Base-by-base conservation (phyloP, 1,140 invertebrate genomes). In the Zaprionus lachaisei region DNA sequence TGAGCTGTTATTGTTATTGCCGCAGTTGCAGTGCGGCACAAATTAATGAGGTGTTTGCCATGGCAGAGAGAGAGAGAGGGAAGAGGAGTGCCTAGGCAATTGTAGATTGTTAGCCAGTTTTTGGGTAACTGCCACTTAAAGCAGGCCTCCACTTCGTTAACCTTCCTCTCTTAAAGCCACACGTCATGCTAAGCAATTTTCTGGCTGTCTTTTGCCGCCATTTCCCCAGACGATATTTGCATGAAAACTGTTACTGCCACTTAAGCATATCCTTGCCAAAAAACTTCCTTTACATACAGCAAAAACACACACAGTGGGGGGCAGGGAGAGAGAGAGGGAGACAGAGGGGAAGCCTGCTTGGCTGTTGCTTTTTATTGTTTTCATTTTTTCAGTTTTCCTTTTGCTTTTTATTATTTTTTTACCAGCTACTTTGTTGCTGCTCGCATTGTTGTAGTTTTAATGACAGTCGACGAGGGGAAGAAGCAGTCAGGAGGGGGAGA, bases 201-300 rank as follows among this genome's bases (percentile, higher is more conserved):
- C 62, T 64, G 38, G 51, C 47, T 68, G 68, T 70, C 44, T 67
- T 31, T 56, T 14, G 47, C n/a, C 37, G 28, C 68, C 76, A 67
- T 77, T 87, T 90, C 77, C 79, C 81, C 72, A 80, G 81, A 89
- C 81, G 84, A 75, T 90, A 80, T 85, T 90, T 90, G 81, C 85
- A 90, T 85, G 81, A 80, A 83, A 91, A 91, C 86, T 86, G 86
- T 86, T 86, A 85, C 86, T 81, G 82, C 76, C 86, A 91, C 86
- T 90, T 90, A 74, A 86, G 83, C 80, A 80, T 87, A 83, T 87
- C 80, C 79, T 68, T 84, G 76, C 71, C 76, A 82, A 87, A 80
- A 89, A 80, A 61, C 57, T 76, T 71, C 68, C 73, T 72, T 49
- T 60, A 66, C 70, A 72, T 66, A 49, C 24, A 37, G 37, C n/a